Evolutionary conservation across 2,888 invertebrate species (phyloP).

Genomic region (Platerodrilus igneus): DNA sequence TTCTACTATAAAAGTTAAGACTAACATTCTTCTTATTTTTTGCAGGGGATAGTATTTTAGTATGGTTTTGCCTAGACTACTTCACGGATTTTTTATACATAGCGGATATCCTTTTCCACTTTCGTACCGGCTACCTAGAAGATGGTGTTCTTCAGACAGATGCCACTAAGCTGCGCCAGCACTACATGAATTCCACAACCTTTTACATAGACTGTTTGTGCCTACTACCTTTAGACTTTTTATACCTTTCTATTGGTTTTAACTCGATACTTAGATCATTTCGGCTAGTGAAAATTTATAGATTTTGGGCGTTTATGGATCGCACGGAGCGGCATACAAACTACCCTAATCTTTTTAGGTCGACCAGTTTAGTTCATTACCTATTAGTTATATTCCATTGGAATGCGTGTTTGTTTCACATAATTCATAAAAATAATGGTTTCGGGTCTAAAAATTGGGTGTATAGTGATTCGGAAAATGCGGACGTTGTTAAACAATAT

Average conservation of each 20-base stretch:
- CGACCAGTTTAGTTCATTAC: constrained; percentile 90
- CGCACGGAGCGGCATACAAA: constrained; percentile 97
- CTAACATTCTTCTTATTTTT: constrained; percentile 9
- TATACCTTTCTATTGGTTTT: constrained; percentile 95
- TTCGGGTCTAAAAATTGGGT: constrained; percentile 93
- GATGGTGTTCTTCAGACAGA: constrained; percentile 98
- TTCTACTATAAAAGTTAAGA: constrained; percentile 11
- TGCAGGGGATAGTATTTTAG: constrained; percentile 75
- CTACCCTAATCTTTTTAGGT: constrained; percentile 93
- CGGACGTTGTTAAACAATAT: constrained; percentile 90
- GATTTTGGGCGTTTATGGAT: constrained; percentile 98
- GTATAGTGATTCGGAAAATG: constrained; percentile 75
- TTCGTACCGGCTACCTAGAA: constrained; percentile 94
- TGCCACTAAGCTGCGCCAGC: constrained; percentile 84
- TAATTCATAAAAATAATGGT: constrained; percentile 92
- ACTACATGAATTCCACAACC: constrained; percentile 92
- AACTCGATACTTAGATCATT: constrained; percentile 94
- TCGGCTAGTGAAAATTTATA: constrained; percentile 94
- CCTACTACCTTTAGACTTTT: constrained; percentile 94
- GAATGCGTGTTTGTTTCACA: constrained; percentile 98
- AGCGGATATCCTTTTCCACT: constrained; percentile 94
- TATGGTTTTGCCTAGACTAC: constrained; percentile 98
- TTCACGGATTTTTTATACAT: constrained; percentile 94
- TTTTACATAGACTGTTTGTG: constrained; percentile 99
- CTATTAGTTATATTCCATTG: constrained; percentile 98